phyloP scores from a whole-genome alignment of 2,797 vertebrate genomes.

The Macrochelys suwanniensis region DNA sequence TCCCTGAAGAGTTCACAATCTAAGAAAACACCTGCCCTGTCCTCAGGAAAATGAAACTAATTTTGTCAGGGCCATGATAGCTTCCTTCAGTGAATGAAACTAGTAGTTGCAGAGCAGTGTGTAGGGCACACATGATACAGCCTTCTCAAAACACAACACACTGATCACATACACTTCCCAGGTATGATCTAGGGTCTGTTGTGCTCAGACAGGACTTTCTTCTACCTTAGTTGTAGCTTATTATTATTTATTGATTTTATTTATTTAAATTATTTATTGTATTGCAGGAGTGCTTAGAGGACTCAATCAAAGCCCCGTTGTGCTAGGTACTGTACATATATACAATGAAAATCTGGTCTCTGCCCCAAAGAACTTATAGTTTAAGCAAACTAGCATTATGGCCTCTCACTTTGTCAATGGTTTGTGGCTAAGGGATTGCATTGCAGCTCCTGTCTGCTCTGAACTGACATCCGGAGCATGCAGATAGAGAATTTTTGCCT shows the following conservation, averaged over 20 bases:
- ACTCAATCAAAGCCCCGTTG: not conserved
- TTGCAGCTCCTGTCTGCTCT: not conserved
- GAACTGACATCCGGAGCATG: not conserved
- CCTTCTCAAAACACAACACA: not conserved
- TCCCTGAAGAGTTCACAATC: not conserved
- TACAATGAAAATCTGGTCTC: not conserved
- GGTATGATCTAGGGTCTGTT: not conserved
- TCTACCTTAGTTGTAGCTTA: no score
- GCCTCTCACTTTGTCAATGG: not conserved
- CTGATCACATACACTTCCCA: fast-evolving
- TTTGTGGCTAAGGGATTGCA: not conserved
- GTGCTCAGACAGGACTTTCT: not conserved
- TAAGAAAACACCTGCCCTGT: not conserved
- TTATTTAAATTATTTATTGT: not conserved
- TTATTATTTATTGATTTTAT: no score
- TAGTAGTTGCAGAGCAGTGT: no score
- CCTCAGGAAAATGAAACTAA: not conserved
- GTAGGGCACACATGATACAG: no score
- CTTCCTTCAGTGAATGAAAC: not conserved
- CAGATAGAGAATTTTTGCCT: not conserved
- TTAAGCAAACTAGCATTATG: not conserved
- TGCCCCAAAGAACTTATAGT: not conserved
- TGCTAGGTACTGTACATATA: not conserved
- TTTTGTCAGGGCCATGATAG: no score
- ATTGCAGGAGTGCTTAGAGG: not conserved